These are phyloP conservation scores for Garra rufa DNA, from an alignment of 2,113 vertebrate species.

Conservation along the genomic window DNA sequence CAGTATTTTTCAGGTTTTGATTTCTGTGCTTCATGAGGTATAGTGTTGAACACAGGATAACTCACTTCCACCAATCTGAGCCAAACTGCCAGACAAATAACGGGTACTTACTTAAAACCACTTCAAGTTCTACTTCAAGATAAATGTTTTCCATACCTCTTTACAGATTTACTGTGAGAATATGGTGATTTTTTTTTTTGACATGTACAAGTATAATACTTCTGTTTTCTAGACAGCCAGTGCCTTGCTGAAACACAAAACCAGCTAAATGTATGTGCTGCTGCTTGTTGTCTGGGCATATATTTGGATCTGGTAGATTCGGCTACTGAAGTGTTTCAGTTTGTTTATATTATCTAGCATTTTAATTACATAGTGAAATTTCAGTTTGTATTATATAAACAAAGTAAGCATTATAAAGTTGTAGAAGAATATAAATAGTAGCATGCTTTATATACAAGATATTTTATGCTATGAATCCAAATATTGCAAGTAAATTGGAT, in stretches of 20 bases:
- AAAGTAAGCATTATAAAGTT: not conserved
- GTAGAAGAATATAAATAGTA: not conserved
- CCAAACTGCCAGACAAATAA: slow-evolving; percentile 5
- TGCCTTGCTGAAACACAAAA: not conserved
- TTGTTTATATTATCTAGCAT: not conserved
- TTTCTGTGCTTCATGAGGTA: not conserved
- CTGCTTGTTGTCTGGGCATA: not conserved
- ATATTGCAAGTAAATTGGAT: not conserved
- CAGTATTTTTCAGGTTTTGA: not conserved
- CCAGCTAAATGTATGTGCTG: not conserved
- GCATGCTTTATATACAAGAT: not conserved
- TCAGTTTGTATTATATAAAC: not conserved
- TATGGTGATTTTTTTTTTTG: not conserved
- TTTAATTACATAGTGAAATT: not conserved
- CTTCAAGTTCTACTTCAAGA: not conserved
- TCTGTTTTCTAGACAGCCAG: not conserved
- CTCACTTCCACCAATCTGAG: not conserved
- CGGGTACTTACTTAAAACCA: slow-evolving; percentile 11
- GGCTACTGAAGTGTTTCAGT: slow-evolving; percentile 1
- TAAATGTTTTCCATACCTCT: not conserved
- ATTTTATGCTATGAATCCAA: slow-evolving; percentile 6
- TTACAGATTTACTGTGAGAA: not conserved
- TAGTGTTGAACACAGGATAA: not conserved
- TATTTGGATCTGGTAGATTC: too few relatives aligned
- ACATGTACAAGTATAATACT: not conserved